phyloP scores from a whole-genome alignment of 1,140 invertebrate species.

The Eufriesea mexicana region DNA sequence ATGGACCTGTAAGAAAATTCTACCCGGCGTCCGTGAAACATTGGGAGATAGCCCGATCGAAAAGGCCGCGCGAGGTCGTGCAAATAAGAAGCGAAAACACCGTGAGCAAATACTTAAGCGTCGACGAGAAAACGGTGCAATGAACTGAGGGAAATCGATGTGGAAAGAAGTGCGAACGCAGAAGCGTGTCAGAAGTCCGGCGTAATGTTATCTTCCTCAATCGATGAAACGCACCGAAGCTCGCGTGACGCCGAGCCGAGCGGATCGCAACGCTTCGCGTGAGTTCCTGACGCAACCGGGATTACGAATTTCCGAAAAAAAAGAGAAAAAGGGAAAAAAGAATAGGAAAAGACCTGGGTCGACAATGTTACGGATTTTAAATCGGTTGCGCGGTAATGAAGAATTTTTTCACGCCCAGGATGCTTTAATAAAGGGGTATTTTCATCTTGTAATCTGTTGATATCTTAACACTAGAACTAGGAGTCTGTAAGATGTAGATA shows the following conservation, averaged over 20 bases:
- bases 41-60: not conserved
- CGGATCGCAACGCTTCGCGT: conserved; percentile 12
- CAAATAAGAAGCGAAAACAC: conserved; percentile 37
- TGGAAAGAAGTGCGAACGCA: conserved; percentile 25
- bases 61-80: not conserved
- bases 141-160: conserved; percentile 53
- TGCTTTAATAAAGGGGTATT: too few relatives aligned
- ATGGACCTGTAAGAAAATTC: not conserved
- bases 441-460: too few relatives aligned
- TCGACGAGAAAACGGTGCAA: conserved; percentile 58
- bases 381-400: too few relatives aligned
- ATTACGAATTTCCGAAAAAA: conserved; percentile 5
- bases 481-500: too few relatives aligned
- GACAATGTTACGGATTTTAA: too few relatives aligned
- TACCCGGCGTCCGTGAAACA: not conserved
- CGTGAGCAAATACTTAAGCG: conserved; percentile 29
- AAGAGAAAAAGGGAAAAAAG: too few relatives aligned
- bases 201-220: conserved; percentile 31
- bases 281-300: not conserved
- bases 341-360: too few relatives aligned
- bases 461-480: too few relatives aligned
- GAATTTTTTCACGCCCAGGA: too few relatives aligned
- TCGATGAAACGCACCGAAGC: conserved; percentile 32
- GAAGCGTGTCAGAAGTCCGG: conserved; percentile 52
- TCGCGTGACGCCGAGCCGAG: conserved; percentile 24